Conservation (phyloP, 53 echinoderm and acorn worm genomes). For the Stichopus horrens region DNA sequence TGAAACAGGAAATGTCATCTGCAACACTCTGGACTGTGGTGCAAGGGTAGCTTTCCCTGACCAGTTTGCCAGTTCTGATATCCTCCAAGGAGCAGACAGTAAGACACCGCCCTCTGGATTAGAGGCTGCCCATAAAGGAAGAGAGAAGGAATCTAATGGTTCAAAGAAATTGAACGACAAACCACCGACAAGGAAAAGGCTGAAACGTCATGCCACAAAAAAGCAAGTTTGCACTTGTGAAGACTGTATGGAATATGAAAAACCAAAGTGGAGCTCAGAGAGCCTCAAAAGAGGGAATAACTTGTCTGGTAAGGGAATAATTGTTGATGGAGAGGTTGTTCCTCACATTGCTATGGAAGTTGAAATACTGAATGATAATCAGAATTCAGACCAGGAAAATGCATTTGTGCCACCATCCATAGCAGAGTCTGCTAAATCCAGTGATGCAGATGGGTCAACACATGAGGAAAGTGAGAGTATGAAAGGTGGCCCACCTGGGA, state of each 20-base stretch:
- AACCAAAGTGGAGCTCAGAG: background rate
- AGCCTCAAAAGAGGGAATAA: no score
- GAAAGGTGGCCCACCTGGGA: background rate
- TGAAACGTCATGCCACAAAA: background rate
- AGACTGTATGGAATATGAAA: background rate
- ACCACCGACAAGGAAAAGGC: background rate
- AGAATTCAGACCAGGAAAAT: background rate
- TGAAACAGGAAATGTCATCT: background rate
- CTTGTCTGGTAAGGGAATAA: background rate
- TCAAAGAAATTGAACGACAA: background rate
- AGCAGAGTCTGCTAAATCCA: background rate
- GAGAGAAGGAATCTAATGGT: no score
- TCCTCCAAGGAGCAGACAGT: background rate
- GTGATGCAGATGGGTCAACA: background rate
- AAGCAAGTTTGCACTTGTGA: background rate
- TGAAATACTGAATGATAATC: constrained; percentile 23
- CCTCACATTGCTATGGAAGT: constrained; percentile 35
- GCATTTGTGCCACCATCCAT: constrained; percentile 14
- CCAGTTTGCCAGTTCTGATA: background rate
- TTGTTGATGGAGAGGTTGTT: background rate
- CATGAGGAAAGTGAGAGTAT: background rate
- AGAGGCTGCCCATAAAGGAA: background rate
- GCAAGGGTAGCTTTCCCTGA: background rate
- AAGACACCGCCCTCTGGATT: background rate
- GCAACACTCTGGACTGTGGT: background rate